Conservation (phyloP, 2,113 vertebrate species). For the Ceyx melanurus region DNA sequence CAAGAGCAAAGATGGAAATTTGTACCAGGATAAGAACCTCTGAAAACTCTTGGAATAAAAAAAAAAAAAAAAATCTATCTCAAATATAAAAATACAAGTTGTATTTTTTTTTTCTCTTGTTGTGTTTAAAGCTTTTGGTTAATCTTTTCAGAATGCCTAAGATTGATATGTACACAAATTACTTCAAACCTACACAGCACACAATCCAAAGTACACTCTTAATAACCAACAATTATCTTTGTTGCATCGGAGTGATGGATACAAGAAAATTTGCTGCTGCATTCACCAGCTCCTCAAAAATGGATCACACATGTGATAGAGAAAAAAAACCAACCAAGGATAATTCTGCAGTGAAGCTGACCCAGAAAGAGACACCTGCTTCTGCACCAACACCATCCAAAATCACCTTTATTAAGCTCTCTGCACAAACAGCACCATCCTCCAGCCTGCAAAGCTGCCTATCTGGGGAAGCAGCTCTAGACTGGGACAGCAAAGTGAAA, state of each 20-base stretch:
- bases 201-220: not conserved
- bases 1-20: not conserved
- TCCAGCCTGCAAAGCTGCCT: not conserved
- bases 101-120: too few relatives aligned
- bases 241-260: not conserved
- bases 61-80: not conserved
- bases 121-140: not conserved
- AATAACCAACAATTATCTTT: not conserved
- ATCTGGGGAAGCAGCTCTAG: not conserved
- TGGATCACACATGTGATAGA: fast-evolving
- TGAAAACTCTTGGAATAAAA: not conserved
- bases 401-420: not conserved
- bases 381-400: not conserved
- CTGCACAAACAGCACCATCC: not conserved
- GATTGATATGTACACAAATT: not conserved
- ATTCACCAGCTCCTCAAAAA: not conserved
- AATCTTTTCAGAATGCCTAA: not conserved
- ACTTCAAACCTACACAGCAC: not conserved
- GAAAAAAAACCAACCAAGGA: not conserved
- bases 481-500: not conserved
- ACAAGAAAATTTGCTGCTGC: not conserved
- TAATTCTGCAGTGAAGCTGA: not conserved
- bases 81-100: not conserved
- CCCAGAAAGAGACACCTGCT: not conserved
- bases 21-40: not conserved